Conservation (phyloP, 1,140 invertebrate species). For the Drosophila kikkawai region DNA sequence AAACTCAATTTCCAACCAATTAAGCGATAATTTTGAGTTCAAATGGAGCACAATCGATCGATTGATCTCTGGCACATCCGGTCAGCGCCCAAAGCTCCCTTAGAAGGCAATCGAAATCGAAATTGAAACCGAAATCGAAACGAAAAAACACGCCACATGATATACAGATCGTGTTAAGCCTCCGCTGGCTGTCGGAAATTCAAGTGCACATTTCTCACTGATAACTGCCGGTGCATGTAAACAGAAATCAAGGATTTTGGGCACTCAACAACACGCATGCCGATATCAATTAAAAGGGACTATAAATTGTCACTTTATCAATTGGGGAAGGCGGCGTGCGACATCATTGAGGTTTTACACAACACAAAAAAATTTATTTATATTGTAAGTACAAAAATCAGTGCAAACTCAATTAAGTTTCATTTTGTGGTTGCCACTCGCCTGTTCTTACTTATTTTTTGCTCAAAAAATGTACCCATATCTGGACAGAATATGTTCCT, state of each 20-base stretch:
- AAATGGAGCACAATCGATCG: conserved; percentile 10
- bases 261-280: conserved; percentile 21
- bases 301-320: conserved; percentile 81
- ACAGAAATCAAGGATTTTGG: conserved; percentile 30
- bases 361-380: background rate
- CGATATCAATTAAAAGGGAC: conserved; percentile 76
- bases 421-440: conserved; percentile 25
- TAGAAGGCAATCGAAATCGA: conserved; percentile 31
- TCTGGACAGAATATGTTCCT: conserved; percentile 33
- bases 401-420: conserved; percentile 59
- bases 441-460: conserved; percentile 11
- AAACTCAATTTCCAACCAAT: background rate
- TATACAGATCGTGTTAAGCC: conserved; percentile 44
- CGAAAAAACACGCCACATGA: conserved; percentile 38
- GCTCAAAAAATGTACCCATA: conserved; percentile 55
- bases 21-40: conserved; percentile 7
- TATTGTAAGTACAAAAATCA: conserved; percentile 42
- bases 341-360: conserved; percentile 6
- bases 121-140: conserved; percentile 24
- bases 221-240: conserved; percentile 67
- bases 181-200: conserved; percentile 68
- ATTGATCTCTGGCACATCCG: conserved; percentile 40
- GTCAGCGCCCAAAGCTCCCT: conserved; percentile 21
- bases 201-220: conserved; percentile 75
- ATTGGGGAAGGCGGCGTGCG: conserved; percentile 47